A percentile compares a stretch with the other conserved stretches of the same genome.
Evolutionary conservation across 2,888 invertebrate genomes (phyloP).

Genomic region (Eupithecia insigniata): DNA sequence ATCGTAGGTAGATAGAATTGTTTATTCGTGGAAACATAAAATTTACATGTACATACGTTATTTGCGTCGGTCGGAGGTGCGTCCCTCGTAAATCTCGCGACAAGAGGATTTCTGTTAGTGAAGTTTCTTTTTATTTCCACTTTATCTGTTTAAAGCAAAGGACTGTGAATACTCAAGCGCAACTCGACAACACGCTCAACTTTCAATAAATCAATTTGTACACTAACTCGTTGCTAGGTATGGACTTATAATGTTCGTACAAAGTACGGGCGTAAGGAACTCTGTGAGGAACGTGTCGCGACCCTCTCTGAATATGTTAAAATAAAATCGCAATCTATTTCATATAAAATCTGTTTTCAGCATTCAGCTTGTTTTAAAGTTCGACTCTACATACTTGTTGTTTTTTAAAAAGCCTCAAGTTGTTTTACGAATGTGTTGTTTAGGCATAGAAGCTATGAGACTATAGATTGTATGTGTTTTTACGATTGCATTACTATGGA

Average conservation of each 20-base stretch:
- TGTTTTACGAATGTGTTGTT: background rate
- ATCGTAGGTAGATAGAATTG: conserved; percentile 45
- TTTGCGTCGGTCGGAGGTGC: conserved; percentile 76
- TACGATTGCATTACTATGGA: background rate
- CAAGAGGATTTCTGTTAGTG: conserved; percentile 83
- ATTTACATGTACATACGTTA: conserved; percentile 80
- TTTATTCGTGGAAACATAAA: conserved; percentile 71
- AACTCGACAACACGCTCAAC: conserved; percentile 78
- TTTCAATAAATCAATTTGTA: conserved; percentile 85
- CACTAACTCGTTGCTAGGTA: conserved; percentile 63
- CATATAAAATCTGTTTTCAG: conserved; percentile 19
- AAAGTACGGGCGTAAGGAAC: conserved; percentile 47
- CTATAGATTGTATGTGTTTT: background rate
- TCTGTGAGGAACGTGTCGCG: conserved; percentile 70
- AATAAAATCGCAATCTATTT: conserved; percentile 55
- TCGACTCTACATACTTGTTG: background rate
- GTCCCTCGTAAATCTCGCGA: conserved; percentile 82
- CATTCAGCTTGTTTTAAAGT: conserved; percentile 12
- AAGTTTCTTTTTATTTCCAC: conserved; percentile 83
- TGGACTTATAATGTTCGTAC: conserved; percentile 68
- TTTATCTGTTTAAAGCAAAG: conserved; percentile 81
- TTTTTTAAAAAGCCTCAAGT: background rate
- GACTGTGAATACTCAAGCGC: conserved; percentile 79
- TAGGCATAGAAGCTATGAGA: background rate
- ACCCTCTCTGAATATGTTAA: conserved; percentile 66